These are phyloP conservation scores for Nesoenas mayeri DNA, from an alignment of 2,113 vertebrate species.

Conservation along the genomic window DNA sequence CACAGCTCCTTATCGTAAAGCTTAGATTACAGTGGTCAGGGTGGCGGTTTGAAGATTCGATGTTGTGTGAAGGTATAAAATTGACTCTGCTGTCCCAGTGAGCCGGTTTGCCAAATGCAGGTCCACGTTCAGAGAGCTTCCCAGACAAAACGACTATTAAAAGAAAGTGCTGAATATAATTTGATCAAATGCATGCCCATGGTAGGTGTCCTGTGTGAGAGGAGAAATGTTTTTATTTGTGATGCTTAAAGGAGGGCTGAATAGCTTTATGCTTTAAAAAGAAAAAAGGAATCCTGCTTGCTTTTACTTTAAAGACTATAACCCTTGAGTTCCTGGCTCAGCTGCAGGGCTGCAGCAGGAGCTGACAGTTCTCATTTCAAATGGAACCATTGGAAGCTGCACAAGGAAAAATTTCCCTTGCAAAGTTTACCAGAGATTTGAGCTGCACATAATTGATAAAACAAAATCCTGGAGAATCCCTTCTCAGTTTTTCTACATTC, in stretches of 20 bases:
- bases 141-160: neutral
- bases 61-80: constrained; percentile 28
- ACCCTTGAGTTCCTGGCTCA: neutral
- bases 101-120: neutral
- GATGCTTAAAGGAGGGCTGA: neutral
- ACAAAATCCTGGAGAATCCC: neutral
- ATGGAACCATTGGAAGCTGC: neutral
- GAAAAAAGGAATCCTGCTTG: neutral
- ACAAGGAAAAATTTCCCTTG: neutral
- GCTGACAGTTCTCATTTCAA: neutral
- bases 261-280: neutral
- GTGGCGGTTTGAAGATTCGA: neutral
- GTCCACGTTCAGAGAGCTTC: neutral
- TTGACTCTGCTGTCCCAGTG: constrained; percentile 1
- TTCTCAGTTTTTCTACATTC: neutral
- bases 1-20: constrained; percentile 50
- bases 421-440: neutral
- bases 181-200: neutral
- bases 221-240: neutral
- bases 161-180: neutral
- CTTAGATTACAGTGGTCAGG: constrained; percentile 11
- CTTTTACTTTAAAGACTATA: neutral
- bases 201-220: neutral
- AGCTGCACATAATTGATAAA: constrained; percentile 7
- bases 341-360: neutral